Base-by-base conservation (phyloP, 2,797 vertebrate genomes). In the Hapalemur alaotrensis region DNA sequence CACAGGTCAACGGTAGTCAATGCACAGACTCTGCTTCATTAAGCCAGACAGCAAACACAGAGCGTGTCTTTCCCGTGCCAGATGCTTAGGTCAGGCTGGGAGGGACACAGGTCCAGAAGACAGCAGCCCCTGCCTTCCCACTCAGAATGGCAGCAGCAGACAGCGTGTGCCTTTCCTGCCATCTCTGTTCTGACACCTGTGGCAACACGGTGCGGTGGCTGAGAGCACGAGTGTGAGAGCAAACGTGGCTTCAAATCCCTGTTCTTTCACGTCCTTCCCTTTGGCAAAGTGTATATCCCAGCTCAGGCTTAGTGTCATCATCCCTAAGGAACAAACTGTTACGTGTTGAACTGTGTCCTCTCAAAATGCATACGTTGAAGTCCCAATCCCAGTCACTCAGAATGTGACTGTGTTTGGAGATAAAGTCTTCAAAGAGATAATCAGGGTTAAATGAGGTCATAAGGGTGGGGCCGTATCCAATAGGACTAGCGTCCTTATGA, bases 141-240 rank as follows among this genome's bases (percentile, higher is more conserved):
- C 17, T 79, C 61, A 6, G 73, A 41, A 6, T 13, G 15, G 25
- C 43, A 4, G 57, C 5, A 1, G 25, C 73, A 41, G n/a, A 23
- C 10, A 3, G 14, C 0, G 10, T 25, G 14, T 30, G 22, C n/a
- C 8, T 0, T 20, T 30, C 23, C n/a, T 6, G 2, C 12, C 30
- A 23, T 30, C 72, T 65, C 73, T 32, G 28, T 41, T 65, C 61
- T 5, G 1, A 67, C 59, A 41, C 7, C 25, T 2, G 25, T 17
- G 46, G 28, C 59, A 12, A 7, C 5, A 54, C 30, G 30, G 30
- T 10, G 5, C 18, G 30, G 14, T 54, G 32, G 35, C 28, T 13
- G 22, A 48, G 59, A 35, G 20, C 15, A 30, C 9, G 1, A 50
- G 25, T 4, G 61, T 63, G 32, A 63, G 23, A 63, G 48, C n/a